Conservation (phyloP, 2,888 invertebrate genomes). For the Noctua pronuba region DNA sequence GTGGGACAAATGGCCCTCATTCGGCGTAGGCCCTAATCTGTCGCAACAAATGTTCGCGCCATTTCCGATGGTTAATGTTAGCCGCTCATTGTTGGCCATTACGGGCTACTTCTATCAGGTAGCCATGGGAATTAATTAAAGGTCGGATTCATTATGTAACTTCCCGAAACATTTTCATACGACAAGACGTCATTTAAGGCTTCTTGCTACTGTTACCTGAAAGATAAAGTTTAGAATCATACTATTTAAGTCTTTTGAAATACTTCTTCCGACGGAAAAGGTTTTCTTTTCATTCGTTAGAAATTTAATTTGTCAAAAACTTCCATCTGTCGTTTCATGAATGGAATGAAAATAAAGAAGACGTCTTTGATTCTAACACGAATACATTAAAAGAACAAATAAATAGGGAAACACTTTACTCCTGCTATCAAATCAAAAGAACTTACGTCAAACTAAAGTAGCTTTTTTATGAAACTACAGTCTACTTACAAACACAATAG, state of each 20-base stretch:
- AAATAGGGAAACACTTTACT: background rate
- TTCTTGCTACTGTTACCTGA: background rate
- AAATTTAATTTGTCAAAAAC: constrained; percentile 20
- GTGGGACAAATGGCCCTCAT: constrained; percentile 49
- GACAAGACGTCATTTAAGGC: background rate
- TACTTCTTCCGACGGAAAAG: constrained; percentile 2
- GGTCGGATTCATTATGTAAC: background rate
- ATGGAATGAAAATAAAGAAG: constrained; percentile 9
- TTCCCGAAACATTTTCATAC: constrained; percentile 1
- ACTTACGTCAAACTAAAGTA: background rate
- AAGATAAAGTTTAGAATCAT: constrained; percentile 14
- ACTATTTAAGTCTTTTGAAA: constrained; percentile 2
- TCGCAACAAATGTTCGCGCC: constrained; percentile 56
- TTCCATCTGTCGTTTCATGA: constrained; percentile 2
- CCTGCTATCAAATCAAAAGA: background rate
- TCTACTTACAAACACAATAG: background rate
- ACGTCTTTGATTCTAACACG: background rate
- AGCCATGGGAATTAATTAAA: constrained; percentile 10
- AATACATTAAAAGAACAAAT: background rate
- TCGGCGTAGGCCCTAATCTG: constrained; percentile 46
- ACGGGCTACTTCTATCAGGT: constrained; percentile 33
- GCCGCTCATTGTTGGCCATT: constrained; percentile 28
- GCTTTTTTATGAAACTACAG: constrained; percentile 6
- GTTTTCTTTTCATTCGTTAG: constrained; percentile 10
- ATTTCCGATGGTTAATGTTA: constrained; percentile 41